phyloP scores from a whole-genome alignment of 2,113 vertebrate genomes.

The Pagrus major region DNA sequence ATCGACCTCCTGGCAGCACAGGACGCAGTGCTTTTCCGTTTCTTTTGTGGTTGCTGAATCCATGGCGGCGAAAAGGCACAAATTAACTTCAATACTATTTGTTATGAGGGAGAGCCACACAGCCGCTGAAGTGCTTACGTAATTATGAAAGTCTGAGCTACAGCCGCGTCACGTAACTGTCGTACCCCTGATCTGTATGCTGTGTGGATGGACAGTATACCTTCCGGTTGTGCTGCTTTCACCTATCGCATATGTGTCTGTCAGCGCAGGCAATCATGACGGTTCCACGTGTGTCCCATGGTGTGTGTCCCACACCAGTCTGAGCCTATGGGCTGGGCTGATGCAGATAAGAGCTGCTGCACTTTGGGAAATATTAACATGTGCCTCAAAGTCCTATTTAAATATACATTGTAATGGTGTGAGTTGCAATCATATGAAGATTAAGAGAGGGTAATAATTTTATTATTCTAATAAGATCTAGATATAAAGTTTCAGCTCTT shows the following conservation, averaged over 20 bases:
- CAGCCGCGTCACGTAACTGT: constrained; percentile 43
- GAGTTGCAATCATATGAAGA: not conserved
- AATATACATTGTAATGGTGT: not conserved
- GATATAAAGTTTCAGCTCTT: too few species aligned
- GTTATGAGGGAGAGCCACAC: constrained; percentile 23
- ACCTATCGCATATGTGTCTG: not conserved
- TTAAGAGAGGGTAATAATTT: too few species aligned
- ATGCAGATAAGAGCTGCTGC: not conserved
- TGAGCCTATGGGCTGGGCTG: too few species aligned
- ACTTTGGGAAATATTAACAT: not conserved
- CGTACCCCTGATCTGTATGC: constrained; percentile 6
- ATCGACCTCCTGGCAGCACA: constrained; percentile 95
- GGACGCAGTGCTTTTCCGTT: constrained; percentile 87
- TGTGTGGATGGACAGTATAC: not conserved
- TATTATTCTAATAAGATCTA: too few species aligned
- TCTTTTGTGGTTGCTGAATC: constrained; percentile 73
- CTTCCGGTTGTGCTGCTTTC: not conserved
- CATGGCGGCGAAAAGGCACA: constrained; percentile 68
- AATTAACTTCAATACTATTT: not conserved
- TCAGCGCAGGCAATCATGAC: not conserved
- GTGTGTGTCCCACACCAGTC: not conserved
- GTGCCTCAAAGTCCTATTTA: not conserved
- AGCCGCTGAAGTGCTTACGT: constrained; percentile 62
- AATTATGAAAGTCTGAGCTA: constrained; percentile 52
- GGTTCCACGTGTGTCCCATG: constrained; percentile 51